Conservation (phyloP, 2,888 invertebrate species). For the Coenonympha arcania region DNA sequence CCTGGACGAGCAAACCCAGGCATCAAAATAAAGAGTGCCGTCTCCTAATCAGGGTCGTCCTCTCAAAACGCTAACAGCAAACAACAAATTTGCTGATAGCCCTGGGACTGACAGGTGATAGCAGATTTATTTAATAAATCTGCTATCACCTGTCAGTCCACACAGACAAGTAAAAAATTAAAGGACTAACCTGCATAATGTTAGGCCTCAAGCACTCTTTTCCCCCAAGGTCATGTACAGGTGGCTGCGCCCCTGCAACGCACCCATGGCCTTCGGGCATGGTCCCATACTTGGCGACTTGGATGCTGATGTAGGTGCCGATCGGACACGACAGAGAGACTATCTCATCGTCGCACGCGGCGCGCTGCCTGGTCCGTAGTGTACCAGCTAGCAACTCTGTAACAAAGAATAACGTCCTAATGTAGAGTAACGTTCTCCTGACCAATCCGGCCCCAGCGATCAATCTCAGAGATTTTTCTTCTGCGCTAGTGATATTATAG, state of each 20-base stretch:
- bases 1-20: too few relatives aligned
- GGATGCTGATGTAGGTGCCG: conserved; percentile 92
- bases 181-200: conserved; percentile 80
- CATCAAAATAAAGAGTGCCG: too few relatives aligned
- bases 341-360: conserved; percentile 91
- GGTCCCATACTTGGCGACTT: conserved; percentile 89
- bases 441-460: not conserved
- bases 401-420: too few relatives aligned
- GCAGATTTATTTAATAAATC: too few relatives aligned
- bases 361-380: conserved; percentile 87
- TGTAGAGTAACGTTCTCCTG: too few relatives aligned
- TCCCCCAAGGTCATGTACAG: conserved; percentile 44
- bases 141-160: too few relatives aligned
- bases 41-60: too few relatives aligned
- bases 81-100: too few relatives aligned
- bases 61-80: too few relatives aligned
- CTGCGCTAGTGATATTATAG: too few relatives aligned
- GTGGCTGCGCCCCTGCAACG: conserved; percentile 31
- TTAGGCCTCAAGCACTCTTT: conserved; percentile 77
- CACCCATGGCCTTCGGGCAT: conserved; percentile 54
- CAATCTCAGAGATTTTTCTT: not conserved
- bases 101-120: too few relatives aligned
- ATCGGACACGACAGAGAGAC: conserved; percentile 90
- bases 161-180: too few relatives aligned
- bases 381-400: conserved; percentile 91